These are phyloP conservation scores for Argopecten irradians DNA, from an alignment of 1,140 invertebrate species.

Conservation along the genomic window DNA sequence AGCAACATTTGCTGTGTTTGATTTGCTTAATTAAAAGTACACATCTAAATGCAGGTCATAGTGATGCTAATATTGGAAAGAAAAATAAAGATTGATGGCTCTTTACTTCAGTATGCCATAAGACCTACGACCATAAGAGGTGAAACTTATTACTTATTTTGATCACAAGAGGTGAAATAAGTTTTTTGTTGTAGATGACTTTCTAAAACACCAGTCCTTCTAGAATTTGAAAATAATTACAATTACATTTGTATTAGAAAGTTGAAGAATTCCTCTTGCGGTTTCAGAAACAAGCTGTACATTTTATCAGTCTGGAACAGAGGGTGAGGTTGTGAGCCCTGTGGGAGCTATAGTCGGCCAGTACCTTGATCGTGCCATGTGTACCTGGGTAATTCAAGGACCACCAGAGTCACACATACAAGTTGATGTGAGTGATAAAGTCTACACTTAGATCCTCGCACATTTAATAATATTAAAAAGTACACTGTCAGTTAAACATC, in stretches of 20 bases:
- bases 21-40: neutral
- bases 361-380: constrained; percentile 48
- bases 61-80: neutral
- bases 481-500: no score
- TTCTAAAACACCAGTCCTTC: no score
- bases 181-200: no score
- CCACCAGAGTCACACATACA: constrained; percentile 44
- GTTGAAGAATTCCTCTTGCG: no score
- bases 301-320: constrained; percentile 29
- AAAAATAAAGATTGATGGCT: neutral
- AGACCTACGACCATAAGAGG: neutral
- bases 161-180: neutral
- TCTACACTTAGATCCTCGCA: no score
- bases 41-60: neutral
- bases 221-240: no score
- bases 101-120: neutral
- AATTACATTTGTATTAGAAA: no score
- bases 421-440: constrained; percentile 47
- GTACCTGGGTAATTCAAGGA: constrained; percentile 56
- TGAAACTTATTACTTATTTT: neutral
- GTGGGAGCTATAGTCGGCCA: neutral
- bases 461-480: no score
- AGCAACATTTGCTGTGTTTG: neutral
- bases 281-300: constrained; percentile 46
- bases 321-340: constrained; percentile 44